These are phyloP conservation scores for Dasypus novemcinctus DNA, from an alignment of 2,113 vertebrate genomes.

Conservation along the genomic window DNA sequence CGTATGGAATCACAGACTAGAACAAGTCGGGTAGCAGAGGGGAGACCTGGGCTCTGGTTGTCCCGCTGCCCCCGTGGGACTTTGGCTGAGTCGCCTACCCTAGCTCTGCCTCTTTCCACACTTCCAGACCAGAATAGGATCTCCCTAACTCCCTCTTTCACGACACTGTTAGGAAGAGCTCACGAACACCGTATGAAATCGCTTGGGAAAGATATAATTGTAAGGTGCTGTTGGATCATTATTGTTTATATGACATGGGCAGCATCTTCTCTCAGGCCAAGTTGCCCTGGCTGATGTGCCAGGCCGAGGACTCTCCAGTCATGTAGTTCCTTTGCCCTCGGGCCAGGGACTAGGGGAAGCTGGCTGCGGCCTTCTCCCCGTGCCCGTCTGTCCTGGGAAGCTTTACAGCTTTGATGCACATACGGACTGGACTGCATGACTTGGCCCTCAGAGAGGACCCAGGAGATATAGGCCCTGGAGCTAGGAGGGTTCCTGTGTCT, in stretches of 20 bases:
- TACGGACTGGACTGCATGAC: not conserved
- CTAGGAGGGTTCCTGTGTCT: not conserved
- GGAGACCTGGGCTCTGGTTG: not conserved
- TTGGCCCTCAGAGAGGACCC: not conserved
- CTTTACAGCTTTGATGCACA: not conserved
- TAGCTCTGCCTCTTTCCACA: not conserved
- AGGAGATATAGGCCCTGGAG: not conserved
- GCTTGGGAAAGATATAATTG: not conserved
- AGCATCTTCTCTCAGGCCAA: not conserved
- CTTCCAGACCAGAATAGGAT: not conserved
- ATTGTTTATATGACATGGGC: not conserved
- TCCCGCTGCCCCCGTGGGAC: not conserved
- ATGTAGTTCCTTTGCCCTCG: too few species aligned
- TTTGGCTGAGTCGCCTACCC: not conserved
- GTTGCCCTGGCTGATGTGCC: too few species aligned
- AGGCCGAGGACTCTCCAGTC: too few species aligned
- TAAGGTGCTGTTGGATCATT: not conserved
- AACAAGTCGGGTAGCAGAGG: not conserved
- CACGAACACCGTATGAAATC: not conserved
- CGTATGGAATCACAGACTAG: accelerated
- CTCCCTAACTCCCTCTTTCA: not conserved
- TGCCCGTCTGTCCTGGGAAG: not conserved
- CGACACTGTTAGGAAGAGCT: not conserved
- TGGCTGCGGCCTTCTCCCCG: not conserved
- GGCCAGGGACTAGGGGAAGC: not conserved